Evolutionary conservation across 2,113 vertebrate species (phyloP), one percentile per base, ranked within the genome.

Genomic region (Fulica atra): DNA sequence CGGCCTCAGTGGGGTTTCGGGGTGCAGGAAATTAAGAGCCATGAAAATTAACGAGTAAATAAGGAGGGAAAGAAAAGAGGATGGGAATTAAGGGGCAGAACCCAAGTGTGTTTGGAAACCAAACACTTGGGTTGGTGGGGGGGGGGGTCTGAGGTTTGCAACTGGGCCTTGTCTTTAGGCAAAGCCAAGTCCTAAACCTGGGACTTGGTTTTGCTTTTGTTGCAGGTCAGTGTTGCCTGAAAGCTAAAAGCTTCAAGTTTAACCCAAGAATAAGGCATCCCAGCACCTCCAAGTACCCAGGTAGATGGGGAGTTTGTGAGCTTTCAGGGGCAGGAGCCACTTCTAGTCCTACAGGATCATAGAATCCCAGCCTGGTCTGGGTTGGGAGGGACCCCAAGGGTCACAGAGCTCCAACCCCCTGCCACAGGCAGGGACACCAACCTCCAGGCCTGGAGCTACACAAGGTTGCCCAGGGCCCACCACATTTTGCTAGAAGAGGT

Each of bases 1-100:
- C 24, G 48, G 16, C 20, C 63, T 46, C 89, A 93, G 86, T 72
- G 0, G 86, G 85, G 48, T 72, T n/a, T 80, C 3, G 0, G 51
- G 31, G 50, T 4, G 82, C 81, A 87, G 92, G 85, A 89, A 93
- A 88, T 77, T 90, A 97, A 97, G 80, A 89, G 9, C 65, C 70
- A 11, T 76, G 80, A 77, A 96, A 95, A 95, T 88, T 5, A 91
- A 83, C 18, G 36, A 95, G 72, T 64, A 68, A 88, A 89, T 59
- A 81, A 79, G 50, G 84, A 69, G 53, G 50, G 84, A 18, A 56
- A 82, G 69, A 51, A 78, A 94, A 95, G 69, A 7, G 0, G 7
- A 16, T 65, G 89, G 81, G 93, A 95, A 94, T 80, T 18, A 70
- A 87, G 83, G 50, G 84, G 44, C 5, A 4, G 66, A 57, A 71